A percentile compares a stretch with the other conserved stretches of the same genome.
Conservation (phyloP, 2,113 vertebrate species). For the Serilophus lunatus region DNA sequence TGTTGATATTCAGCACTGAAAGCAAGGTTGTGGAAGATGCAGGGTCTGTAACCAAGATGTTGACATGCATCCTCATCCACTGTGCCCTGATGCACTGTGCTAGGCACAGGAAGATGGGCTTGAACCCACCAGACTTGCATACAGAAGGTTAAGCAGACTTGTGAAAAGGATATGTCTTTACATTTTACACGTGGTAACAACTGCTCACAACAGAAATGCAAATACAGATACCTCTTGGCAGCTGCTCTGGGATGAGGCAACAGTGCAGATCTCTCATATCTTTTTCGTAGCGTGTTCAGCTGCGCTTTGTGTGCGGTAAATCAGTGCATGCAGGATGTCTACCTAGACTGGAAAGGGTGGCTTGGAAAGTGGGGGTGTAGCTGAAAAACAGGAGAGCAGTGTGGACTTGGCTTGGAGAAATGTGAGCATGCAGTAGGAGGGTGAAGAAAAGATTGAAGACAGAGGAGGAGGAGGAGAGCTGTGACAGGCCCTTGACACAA, state of each 20-base stretch:
- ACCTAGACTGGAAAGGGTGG: not conserved
- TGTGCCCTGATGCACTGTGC: not conserved
- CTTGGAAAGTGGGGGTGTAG: slow-evolving; percentile 13
- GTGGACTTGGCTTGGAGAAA: slow-evolving; percentile 58
- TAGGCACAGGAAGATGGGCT: not conserved
- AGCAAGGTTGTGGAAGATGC: not conserved
- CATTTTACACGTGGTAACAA: not conserved
- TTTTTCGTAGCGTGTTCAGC: not conserved
- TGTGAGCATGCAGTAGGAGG: slow-evolving; percentile 55
- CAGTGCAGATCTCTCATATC: not conserved
- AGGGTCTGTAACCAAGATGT: not conserved
- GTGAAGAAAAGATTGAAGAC: slow-evolving; percentile 62
- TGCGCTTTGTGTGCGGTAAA: not conserved
- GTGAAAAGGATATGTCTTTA: not conserved
- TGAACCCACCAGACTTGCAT: not conserved
- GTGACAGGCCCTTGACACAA: slow-evolving; percentile 51
- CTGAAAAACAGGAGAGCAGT: slow-evolving; percentile 24
- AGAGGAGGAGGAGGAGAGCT: slow-evolving; percentile 63
- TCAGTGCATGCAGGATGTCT: not conserved
- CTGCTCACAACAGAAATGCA: not conserved
- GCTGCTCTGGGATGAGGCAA: not conserved
- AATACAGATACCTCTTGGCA: not conserved
- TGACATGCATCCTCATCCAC: not conserved
- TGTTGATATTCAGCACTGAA: not conserved
- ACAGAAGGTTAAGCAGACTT: not conserved